These are phyloP conservation scores for Melanaphis sacchari DNA, from an alignment of 1,140 invertebrate species.

Conservation along the genomic window DNA sequence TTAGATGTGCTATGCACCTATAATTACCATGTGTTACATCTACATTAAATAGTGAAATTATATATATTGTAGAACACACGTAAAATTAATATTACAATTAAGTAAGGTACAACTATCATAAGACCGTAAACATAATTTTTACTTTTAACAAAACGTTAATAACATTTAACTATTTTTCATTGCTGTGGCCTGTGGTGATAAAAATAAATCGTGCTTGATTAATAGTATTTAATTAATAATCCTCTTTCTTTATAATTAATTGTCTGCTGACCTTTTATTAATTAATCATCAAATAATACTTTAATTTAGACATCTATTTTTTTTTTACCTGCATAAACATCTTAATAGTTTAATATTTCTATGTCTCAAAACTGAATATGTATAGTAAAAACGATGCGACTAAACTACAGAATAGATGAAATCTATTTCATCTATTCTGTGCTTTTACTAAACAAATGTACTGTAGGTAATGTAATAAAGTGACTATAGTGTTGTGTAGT, in stretches of 20 bases:
- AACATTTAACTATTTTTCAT: not conserved
- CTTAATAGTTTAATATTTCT: not conserved
- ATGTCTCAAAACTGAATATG: not conserved
- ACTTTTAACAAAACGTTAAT: not conserved
- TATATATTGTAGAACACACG: not conserved
- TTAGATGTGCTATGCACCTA: not conserved
- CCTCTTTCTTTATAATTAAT: not conserved
- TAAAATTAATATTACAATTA: not conserved
- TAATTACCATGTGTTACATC: not conserved
- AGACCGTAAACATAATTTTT: not conserved
- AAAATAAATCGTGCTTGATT: not conserved
- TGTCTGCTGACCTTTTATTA: not conserved
- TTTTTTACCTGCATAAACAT: not conserved
- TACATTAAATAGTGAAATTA: not conserved
- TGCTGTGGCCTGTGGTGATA: not conserved
- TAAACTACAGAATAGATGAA: not conserved
- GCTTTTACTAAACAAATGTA: not conserved
- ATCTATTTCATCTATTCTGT: too few species aligned
- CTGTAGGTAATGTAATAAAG: not conserved
- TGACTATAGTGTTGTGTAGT: not conserved
- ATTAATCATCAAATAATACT: not conserved
- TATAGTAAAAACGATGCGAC: not conserved
- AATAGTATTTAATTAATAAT: not conserved
- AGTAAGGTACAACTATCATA: not conserved
- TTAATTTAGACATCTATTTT: not conserved